phyloP scores from a whole-genome alignment of 2,797 vertebrate genomes.

The Acanthiza pusilla region DNA sequence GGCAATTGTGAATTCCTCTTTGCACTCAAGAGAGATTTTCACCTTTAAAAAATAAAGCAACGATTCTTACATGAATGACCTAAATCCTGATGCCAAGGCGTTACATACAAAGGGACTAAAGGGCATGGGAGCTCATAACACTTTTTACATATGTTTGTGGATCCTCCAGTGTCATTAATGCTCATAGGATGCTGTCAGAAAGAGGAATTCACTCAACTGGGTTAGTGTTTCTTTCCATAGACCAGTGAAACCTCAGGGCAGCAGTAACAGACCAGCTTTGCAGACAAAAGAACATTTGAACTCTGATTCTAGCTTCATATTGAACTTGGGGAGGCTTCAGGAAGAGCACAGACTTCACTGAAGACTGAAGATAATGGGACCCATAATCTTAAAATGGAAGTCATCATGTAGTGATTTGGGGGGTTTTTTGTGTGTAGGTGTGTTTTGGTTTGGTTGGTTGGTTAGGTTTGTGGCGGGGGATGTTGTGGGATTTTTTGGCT shows the following conservation, averaged over 20 bases:
- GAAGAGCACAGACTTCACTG: not conserved
- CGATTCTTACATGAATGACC: not conserved
- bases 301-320: not conserved
- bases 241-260: not conserved
- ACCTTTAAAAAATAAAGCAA: not conserved
- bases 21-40: not conserved
- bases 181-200: not conserved
- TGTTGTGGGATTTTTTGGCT: not conserved
- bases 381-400: not conserved
- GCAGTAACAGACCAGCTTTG: not conserved
- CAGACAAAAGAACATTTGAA: not conserved
- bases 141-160: not conserved
- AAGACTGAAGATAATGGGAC: not conserved
- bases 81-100: not conserved
- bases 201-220: not conserved
- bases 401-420: too few relatives aligned
- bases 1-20: not conserved
- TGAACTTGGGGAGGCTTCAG: not conserved
- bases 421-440: accelerated
- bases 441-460: not conserved
- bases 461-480: not conserved
- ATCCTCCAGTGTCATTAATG: not conserved
- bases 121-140: not conserved
- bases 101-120: not conserved
- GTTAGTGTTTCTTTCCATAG: not conserved